Evolutionary conservation across 2,113 vertebrate genomes (phyloP).

Genomic region (Crypturellus undulatus): DNA sequence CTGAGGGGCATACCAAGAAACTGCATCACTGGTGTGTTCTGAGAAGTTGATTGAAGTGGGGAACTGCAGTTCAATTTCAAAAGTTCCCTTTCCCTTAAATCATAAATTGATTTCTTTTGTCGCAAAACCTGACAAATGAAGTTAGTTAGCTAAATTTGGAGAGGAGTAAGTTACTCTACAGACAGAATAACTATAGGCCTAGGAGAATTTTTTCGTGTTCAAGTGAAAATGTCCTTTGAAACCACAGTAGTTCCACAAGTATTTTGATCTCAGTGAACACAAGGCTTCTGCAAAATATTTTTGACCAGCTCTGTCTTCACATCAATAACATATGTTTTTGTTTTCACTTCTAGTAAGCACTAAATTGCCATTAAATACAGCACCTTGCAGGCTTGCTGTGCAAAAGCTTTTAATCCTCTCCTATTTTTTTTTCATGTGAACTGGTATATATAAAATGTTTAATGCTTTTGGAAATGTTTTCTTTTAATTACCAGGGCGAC

Average conservation of each 20-base stretch:
- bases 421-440: not conserved
- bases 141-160: not conserved
- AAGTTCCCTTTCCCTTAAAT: not conserved
- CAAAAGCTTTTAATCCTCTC: conserved; percentile 14
- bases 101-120: not conserved
- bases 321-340: not conserved
- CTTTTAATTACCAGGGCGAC: not conserved
- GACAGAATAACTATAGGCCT: not conserved
- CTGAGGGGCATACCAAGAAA: not conserved
- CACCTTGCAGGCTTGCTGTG: not conserved
- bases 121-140: not conserved
- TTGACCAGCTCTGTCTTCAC: not conserved
- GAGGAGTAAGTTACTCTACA: not conserved
- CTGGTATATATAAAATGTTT: not conserved
- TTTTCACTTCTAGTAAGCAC: not conserved
- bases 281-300: not conserved
- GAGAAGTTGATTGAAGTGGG: not conserved
- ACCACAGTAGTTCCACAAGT: not conserved
- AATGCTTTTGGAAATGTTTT: not conserved
- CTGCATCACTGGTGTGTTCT: not conserved
- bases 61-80: not conserved
- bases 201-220: not conserved
- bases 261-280: fast-evolving
- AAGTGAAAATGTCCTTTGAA: not conserved
- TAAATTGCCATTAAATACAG: not conserved